phyloP scores from a whole-genome alignment of 2,888 invertebrate species.

The Leuctra nigra region DNA sequence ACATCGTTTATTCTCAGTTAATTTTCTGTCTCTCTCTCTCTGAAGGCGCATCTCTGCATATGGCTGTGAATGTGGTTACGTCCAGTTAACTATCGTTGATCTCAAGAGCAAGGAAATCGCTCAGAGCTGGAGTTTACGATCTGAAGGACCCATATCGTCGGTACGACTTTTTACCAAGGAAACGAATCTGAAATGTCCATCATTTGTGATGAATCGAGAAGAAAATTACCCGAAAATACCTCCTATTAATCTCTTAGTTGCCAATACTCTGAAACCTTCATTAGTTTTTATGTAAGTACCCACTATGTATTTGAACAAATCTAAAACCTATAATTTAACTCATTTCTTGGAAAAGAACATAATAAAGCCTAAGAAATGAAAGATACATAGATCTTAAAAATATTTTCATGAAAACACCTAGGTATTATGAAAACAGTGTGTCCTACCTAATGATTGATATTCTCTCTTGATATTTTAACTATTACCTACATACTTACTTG shows the following conservation, averaged over 20 bases:
- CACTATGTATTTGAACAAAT: too few relatives aligned
- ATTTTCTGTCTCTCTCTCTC: too few relatives aligned
- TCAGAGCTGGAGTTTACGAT: slow-evolving; percentile 45
- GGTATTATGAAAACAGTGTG: too few relatives aligned
- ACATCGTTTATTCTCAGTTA: too few relatives aligned
- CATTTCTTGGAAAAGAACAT: too few relatives aligned
- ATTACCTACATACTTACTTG: too few relatives aligned
- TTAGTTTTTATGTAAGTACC: slow-evolving; percentile 50
- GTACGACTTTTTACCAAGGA: slow-evolving; percentile 43
- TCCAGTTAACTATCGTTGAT: slow-evolving; percentile 47
- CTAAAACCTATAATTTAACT: too few relatives aligned
- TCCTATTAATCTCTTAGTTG: slow-evolving; percentile 49
- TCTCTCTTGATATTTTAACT: too few relatives aligned
- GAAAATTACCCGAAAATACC: slow-evolving; percentile 30
- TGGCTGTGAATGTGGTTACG: slow-evolving; percentile 55
- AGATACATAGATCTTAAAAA: too few relatives aligned
- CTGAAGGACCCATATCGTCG: slow-evolving; percentile 49
- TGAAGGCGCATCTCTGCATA: slow-evolving; percentile 51
- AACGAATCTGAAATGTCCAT: slow-evolving; percentile 33
- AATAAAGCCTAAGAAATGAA: too few relatives aligned
- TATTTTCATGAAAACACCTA: too few relatives aligned
- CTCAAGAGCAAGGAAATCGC: slow-evolving; percentile 44
- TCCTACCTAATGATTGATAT: too few relatives aligned
- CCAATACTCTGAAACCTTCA: slow-evolving; percentile 49
- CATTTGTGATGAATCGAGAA: slow-evolving; percentile 24